phyloP scores from a whole-genome alignment of 2,113 vertebrate genomes.

The Clinocottus analis region DNA sequence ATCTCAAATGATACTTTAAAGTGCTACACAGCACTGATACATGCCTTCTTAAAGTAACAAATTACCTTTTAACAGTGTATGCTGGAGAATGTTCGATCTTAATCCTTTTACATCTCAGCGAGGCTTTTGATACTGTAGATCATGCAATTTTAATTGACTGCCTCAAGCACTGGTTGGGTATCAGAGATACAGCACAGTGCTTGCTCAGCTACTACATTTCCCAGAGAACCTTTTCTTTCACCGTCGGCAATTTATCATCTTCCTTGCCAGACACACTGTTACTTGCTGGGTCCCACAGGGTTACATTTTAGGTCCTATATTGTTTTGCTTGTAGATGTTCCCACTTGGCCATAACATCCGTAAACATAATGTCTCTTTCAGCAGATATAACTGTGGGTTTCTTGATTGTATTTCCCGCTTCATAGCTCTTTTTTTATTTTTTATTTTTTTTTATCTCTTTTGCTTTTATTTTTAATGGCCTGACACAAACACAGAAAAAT shows the following conservation, averaged over 20 bases:
- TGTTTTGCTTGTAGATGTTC: constrained; percentile 28
- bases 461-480: neutral
- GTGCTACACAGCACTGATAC: constrained; percentile 2
- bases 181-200: constrained; percentile 52
- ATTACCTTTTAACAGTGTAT: constrained; percentile 51
- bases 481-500: neutral
- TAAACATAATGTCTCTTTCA: constrained; percentile 8
- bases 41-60: constrained; percentile 26
- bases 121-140: constrained; percentile 62
- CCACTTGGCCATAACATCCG: constrained; percentile 13
- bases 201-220: constrained; percentile 58
- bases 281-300: constrained; percentile 52
- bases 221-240: constrained; percentile 51
- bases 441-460: neutral
- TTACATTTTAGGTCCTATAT: constrained; percentile 44
- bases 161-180: constrained; percentile 48
- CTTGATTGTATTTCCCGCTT: neutral
- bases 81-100: constrained; percentile 42
- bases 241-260: constrained; percentile 49
- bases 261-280: constrained; percentile 29
- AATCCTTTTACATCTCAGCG: constrained; percentile 60
- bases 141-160: constrained; percentile 69
- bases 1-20: constrained; percentile 23
- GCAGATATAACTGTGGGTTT: neutral
- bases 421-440: neutral